phyloP scores from a whole-genome alignment of 2,888 invertebrate genomes.

The Drosophila robusta region DNA sequence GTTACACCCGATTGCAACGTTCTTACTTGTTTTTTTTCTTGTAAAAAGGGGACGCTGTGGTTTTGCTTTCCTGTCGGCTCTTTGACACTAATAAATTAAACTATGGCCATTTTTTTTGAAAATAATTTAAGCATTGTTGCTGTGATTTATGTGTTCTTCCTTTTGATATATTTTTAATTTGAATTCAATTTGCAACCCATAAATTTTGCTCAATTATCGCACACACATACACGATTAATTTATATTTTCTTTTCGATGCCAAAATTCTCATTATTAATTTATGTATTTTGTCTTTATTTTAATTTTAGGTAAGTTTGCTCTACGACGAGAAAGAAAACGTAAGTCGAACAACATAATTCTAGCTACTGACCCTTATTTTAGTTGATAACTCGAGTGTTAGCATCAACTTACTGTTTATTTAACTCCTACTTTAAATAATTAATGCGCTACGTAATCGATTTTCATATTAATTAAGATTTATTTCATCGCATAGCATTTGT shows the following conservation, averaged over 20 bases:
- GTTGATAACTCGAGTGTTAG: constrained; percentile 23
- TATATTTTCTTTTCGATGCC: constrained; percentile 12
- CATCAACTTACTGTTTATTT: constrained; percentile 49
- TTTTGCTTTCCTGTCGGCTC: constrained; percentile 29
- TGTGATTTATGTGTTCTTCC: constrained; percentile 55
- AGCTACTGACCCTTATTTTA: constrained; percentile 39
- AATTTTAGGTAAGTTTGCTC: constrained; percentile 78
- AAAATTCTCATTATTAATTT: constrained; percentile 30
- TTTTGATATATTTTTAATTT: constrained; percentile 37
- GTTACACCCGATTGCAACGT: too few species aligned
- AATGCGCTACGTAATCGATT: constrained; percentile 72
- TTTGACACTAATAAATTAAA: constrained; percentile 70
- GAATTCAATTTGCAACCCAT: constrained; percentile 47
- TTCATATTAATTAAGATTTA: constrained; percentile 81
- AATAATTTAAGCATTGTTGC: constrained; percentile 49
- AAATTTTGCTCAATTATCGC: constrained; percentile 28
- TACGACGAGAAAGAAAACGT: constrained; percentile 83
- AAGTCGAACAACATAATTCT: constrained; percentile 52
- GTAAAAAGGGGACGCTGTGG: neutral
- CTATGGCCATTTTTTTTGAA: constrained; percentile 31
- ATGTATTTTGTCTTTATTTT: constrained; percentile 31
- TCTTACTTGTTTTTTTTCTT: neutral
- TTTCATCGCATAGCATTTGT: constrained; percentile 32
- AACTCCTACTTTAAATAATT: constrained; percentile 68
- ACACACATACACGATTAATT: neutral